Evolutionary conservation across 1,140 invertebrate species (phyloP).

Genomic region (Tetraneura akinire): DNA sequence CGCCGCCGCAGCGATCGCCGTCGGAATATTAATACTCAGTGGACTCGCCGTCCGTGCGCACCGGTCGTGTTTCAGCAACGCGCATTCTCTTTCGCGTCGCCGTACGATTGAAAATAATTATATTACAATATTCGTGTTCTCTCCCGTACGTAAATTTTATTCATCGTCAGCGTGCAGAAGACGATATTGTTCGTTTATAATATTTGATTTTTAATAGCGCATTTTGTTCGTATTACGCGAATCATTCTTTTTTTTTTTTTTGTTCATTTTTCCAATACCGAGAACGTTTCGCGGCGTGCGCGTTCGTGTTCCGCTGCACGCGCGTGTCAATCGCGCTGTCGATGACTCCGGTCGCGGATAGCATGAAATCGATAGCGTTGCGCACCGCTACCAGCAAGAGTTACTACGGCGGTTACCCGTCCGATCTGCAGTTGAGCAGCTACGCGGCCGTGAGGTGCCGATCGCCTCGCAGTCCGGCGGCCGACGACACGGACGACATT

Average conservation of each 20-base stretch:
- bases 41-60: constrained; percentile 29
- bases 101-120: too few relatives aligned
- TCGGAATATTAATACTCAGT: constrained; percentile 12
- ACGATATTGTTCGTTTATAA: too few relatives aligned
- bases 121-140: too few relatives aligned
- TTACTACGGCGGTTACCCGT: constrained; percentile 43
- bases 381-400: constrained; percentile 33
- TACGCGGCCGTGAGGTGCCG: constrained; percentile 34
- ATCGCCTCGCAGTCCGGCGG: constrained; percentile 35
- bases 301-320: neutral
- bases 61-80: neutral
- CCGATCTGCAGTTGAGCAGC: constrained; percentile 4
- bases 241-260: neutral
- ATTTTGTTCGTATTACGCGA: neutral
- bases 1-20: neutral
- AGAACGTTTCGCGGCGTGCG: neutral
- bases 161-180: too few relatives aligned
- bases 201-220: too few relatives aligned
- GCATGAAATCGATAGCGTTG: constrained; percentile 49
- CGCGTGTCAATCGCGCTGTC: neutral
- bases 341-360: constrained; percentile 39
- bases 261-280: neutral
- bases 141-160: too few relatives aligned
- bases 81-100: neutral
- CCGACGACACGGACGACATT: constrained; percentile 63